Evolutionary conservation across 2,113 vertebrate species (phyloP), one percentile per base, ranked within the genome.

Genomic region (Sisor rabdophorus): DNA sequence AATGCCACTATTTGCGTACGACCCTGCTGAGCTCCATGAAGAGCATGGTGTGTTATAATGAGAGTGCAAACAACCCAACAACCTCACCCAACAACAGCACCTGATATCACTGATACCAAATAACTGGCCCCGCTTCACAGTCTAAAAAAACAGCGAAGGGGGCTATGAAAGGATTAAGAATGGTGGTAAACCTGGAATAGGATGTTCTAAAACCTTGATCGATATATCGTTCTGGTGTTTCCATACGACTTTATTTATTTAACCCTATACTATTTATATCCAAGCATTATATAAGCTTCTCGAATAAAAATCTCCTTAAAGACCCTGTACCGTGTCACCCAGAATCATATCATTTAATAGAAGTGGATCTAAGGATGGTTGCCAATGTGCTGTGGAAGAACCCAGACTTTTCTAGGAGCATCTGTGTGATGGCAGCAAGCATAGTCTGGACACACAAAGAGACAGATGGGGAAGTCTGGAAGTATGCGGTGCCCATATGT

Each of bases 401-500:
- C 53, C 24, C 71, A 59, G 32, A 53, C 48, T 78, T 67, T 78
- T 80, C 77, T 77, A 47, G 53, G 67, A 79, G 74, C 78, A 82
- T 82, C 83, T 84, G 83, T 74, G 75, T 69, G 72, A 76, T 69
- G 70, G 76, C 58, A 71, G 58, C 58, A 56, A 77, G 53, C 16
- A 59, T 70, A 70, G 75, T 78, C 52, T 44, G 63, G 79, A 77
- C 69, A 64, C 64, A 77, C 63, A 67, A 73, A 74, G 77, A 87
- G 88, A 87, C 90, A 93, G 91, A 93, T 93, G 91, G 91, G 81
- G 81, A 84, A 68, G 75, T 77, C 77, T 73, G 75, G 77, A 82
- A 87, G 85, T 84, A 90, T 86, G 84, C 87, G 85, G 81, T 85
- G 83, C 85, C 90, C 90, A 90, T 90, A 91, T 92, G 92, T 87